A percentile compares a stretch with the other conserved stretches of the same genome.
These are phyloP conservation scores for Ptyas mucosa DNA, from an alignment of 2,113 vertebrate species.

Conservation along the genomic window DNA sequence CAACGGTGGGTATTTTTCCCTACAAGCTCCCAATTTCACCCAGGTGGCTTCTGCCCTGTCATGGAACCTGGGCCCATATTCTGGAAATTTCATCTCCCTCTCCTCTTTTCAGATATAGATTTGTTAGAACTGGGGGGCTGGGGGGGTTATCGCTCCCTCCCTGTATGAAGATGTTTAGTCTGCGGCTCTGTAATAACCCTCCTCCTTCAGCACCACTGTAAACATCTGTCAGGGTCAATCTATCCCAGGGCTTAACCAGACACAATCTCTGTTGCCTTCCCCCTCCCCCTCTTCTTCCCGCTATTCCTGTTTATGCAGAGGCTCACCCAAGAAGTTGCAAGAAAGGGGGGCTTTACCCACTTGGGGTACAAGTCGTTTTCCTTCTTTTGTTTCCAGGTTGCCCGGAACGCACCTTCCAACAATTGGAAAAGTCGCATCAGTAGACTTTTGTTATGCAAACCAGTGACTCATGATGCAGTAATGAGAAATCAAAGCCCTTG, in stretches of 20 bases:
- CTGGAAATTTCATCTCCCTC: neutral
- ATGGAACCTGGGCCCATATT: neutral
- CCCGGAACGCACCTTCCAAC: neutral
- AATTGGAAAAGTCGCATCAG: neutral
- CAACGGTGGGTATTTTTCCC: neutral
- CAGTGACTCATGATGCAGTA: constrained; percentile 13
- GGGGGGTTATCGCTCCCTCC: neutral
- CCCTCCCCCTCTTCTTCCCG: neutral
- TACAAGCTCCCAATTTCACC: neutral
- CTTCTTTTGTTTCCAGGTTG: neutral
- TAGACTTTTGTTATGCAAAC: constrained; percentile 13
- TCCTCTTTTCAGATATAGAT: neutral
- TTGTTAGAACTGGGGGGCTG: neutral
- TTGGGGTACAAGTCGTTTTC: neutral
- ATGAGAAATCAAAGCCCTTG: constrained; percentile 24
- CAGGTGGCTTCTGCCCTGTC: neutral
- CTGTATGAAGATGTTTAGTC: constrained; percentile 32
- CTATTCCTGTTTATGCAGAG: neutral
- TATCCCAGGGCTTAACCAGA: constrained; percentile 6
- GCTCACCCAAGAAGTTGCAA: neutral
- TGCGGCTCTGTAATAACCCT: constrained; percentile 30
- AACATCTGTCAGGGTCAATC: constrained; percentile 40
- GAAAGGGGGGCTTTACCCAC: neutral
- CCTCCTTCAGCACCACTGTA: constrained; percentile 24
- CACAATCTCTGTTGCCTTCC: neutral